phyloP scores from a whole-genome alignment of 1,140 invertebrate genomes.

The Aphaenogaster rudis region DNA sequence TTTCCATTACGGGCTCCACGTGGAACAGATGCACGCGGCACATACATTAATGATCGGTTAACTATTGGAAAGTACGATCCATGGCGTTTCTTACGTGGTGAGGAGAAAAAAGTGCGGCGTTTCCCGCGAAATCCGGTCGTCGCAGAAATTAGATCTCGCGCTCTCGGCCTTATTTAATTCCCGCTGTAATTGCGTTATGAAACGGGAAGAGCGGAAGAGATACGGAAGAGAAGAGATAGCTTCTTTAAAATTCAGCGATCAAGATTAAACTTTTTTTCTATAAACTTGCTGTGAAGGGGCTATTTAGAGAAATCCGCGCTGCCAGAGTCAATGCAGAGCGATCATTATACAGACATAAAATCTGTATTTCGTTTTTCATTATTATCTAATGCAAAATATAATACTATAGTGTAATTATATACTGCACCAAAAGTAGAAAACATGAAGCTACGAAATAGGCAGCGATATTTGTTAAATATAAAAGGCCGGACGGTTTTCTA shows the following conservation, averaged over 20 bases:
- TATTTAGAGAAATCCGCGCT: background rate
- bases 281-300: background rate
- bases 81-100: constrained; percentile 3
- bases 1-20: constrained; percentile 59
- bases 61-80: constrained; percentile 32
- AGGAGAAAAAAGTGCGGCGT: background rate
- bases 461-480: background rate
- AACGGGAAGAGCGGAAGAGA: background rate
- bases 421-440: background rate
- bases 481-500: background rate
- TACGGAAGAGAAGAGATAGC: background rate
- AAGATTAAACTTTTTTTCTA: constrained; percentile 8
- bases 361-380: background rate
- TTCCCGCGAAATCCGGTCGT: constrained; percentile 24
- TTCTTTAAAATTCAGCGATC: constrained; percentile 10
- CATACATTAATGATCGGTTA: constrained; percentile 19
- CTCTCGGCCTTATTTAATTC: background rate
- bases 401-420: background rate
- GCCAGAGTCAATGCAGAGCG: background rate
- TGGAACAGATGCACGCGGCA: constrained; percentile 30
- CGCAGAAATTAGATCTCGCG: constrained; percentile 39
- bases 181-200: background rate
- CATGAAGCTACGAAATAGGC: background rate
- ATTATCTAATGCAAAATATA: background rate
- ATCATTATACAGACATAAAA: background rate